Conservation (phyloP, 2,888 invertebrate species). For the Argynnis bischoffii region DNA sequence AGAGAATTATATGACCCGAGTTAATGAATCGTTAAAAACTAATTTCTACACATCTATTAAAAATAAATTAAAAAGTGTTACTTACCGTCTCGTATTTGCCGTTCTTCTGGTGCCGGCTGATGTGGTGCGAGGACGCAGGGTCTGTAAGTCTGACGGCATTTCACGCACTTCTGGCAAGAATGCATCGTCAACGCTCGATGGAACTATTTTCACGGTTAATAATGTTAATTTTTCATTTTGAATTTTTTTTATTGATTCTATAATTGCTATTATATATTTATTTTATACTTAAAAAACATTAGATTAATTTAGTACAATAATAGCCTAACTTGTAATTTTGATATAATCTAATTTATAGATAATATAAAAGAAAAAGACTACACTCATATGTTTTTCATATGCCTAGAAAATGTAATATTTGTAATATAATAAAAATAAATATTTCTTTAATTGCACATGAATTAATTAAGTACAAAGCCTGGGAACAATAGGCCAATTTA, state of each 20-base stretch:
- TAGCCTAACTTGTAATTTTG: no score
- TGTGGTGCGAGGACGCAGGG: slow-evolving; percentile 67
- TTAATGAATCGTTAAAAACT: background rate
- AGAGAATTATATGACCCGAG: background rate
- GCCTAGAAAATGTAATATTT: background rate
- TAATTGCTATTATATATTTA: background rate
- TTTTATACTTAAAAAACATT: background rate
- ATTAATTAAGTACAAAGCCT: no score
- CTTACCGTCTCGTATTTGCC: slow-evolving; percentile 73
- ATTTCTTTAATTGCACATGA: no score
- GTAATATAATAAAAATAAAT: no score
- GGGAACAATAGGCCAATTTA: no score
- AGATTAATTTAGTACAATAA: no score
- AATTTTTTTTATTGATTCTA: background rate
- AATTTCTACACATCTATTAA: slow-evolving; percentile 12
- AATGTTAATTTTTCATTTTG: background rate
- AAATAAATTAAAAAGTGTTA: background rate
- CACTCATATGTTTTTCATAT: no score
- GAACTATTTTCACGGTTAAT: slow-evolving; percentile 46
- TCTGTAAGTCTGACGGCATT: slow-evolving; percentile 59
- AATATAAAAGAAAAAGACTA: no score
- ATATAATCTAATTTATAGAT: no score
- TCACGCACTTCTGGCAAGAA: slow-evolving; percentile 72
- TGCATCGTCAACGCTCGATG: slow-evolving; percentile 71
- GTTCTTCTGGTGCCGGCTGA: slow-evolving; percentile 75